These are phyloP conservation scores for Xenopus petersii DNA, from an alignment of 2,797 vertebrate species.

Conservation along the genomic window DNA sequence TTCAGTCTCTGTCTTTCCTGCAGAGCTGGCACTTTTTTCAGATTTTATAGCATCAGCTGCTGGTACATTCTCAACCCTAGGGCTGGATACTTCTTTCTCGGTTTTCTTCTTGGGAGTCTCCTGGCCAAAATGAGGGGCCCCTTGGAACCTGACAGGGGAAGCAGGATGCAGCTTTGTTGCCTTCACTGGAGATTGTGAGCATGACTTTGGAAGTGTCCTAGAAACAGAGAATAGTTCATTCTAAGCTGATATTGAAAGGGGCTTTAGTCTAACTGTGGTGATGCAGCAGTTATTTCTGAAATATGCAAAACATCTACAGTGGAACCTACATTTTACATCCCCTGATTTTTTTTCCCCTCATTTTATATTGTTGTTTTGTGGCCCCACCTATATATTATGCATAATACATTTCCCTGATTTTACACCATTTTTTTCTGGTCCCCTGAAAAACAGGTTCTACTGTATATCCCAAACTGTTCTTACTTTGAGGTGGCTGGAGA, in stretches of 20 bases:
- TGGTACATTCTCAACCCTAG: constrained; percentile 61
- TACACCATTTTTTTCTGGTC: too few species aligned
- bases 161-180: constrained; percentile 67
- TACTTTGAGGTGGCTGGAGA: constrained; percentile 81
- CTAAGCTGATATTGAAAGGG: too few species aligned
- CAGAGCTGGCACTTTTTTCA: constrained; percentile 52
- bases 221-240: not conserved
- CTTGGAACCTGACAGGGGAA: constrained; percentile 75
- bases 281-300: too few species aligned
- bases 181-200: constrained; percentile 66
- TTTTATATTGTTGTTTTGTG: too few species aligned
- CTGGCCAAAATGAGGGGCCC: constrained; percentile 55
- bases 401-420: too few species aligned
- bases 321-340: too few species aligned
- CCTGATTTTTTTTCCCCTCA: too few species aligned
- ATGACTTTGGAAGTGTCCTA: constrained; percentile 76
- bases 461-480: constrained; percentile 53
- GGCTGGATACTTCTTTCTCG: constrained; percentile 62
- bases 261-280: too few species aligned
- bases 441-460: too few species aligned
- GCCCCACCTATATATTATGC: too few species aligned
- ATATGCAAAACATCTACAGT: too few species aligned
- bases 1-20: constrained; percentile 63
- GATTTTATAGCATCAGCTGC: constrained; percentile 54
- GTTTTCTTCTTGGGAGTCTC: constrained; percentile 70